Percentiles rank a stretch among this genome's conserved stretches.
Conservation (phyloP, 2,888 invertebrate genomes). For the Lypha dubia region DNA sequence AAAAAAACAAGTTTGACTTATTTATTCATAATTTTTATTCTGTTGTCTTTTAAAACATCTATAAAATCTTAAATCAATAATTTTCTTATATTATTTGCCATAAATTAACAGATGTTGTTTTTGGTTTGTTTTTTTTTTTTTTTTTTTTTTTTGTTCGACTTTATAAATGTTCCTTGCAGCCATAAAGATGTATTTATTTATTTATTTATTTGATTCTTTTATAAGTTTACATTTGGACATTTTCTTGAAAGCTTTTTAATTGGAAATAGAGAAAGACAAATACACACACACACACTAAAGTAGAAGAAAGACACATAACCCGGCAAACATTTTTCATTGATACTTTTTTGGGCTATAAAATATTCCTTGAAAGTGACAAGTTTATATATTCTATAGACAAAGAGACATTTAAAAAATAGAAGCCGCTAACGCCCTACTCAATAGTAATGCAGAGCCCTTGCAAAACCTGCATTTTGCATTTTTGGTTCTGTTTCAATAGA, state of each 20-base stretch:
- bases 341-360: background rate
- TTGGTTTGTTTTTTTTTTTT: background rate
- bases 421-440: no score
- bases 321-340: background rate
- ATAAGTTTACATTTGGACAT: slow-evolving; percentile 48
- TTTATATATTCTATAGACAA: no score
- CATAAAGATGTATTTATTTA: background rate
- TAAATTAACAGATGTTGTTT: slow-evolving; percentile 18
- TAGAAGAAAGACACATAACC: background rate
- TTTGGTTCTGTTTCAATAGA: no score
- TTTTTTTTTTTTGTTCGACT: no score
- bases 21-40: background rate
- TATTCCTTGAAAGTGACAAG: no score
- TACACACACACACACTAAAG: background rate
- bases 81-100: slow-evolving; percentile 7
- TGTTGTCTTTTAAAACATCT: background rate
- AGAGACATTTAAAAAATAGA: no score
- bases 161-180: slow-evolving; percentile 18
- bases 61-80: background rate
- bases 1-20: background rate
- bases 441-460: no score
- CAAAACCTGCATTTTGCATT: no score
- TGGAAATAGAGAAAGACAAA: slow-evolving; percentile 36
- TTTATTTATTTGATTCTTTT: slow-evolving; percentile 25
- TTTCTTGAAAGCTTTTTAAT: slow-evolving; percentile 65